Evolutionary conservation across 1,140 invertebrate species (phyloP), one percentile per base, ranked within the genome.

Genomic region (Conus betulinus): DNA sequence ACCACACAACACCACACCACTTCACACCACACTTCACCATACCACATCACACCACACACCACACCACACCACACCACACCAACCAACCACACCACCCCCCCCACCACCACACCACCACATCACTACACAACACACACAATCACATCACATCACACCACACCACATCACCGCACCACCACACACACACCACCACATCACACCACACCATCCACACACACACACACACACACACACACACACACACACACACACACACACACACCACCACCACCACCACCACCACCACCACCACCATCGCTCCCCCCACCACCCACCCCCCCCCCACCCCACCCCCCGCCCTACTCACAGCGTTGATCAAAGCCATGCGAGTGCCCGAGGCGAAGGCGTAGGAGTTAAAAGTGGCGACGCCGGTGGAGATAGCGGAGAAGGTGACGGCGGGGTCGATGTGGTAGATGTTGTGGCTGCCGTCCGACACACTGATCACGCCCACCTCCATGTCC

Each of bases 401-500:
- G 5, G 88, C 92, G 27, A 88, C 87, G 51, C 92, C 92, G 10
- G 91, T 90, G 52, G 90, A 84, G 52, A 91, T 85, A 5, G 86
- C 88, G 74, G 89, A 85, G 76, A 92, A 92, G 0, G 90, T 90
- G 25, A 90, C 87, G 25, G 90, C n/a, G 3, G 91, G 91, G 52
- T 91, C 89, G 7, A 57, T 87, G 87, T 92, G 90, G 81, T 88
- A 90, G 15, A 92, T 63, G 63, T 89, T 90, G 86, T 92, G 92
- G 55, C 71, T 89, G 17, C 91, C 90, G 20, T 86, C 74, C 10
- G 74, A 8, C 15, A 78, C 74, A 4, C 4, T 5, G 6, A 78
- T 25, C 25, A 78, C 74, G 23, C 74, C 74, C 4, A 78, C n/a
- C 25, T 39, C 74, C 5, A 78, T 78, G 23, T 78, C 74, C n/a